These are phyloP conservation scores for Scolopax rusticola DNA, from an alignment of 2,797 vertebrate species.

Conservation along the genomic window DNA sequence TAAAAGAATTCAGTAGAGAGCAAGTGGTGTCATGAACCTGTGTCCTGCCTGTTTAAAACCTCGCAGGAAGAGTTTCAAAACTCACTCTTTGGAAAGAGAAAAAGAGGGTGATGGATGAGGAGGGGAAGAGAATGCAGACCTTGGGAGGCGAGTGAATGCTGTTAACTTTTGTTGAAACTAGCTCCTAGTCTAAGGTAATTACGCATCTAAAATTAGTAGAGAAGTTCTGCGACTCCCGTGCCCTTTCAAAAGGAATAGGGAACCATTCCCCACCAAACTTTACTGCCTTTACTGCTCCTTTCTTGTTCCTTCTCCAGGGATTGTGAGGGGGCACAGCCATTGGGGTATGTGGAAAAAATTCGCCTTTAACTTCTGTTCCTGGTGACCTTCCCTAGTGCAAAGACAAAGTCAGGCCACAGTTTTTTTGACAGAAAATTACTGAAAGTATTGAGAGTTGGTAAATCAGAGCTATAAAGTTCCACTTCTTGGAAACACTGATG, in stretches of 20 bases:
- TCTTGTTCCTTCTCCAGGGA: background rate
- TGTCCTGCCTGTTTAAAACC: background rate
- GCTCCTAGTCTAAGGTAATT: background rate
- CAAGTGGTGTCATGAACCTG: accelerated
- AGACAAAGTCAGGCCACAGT: background rate
- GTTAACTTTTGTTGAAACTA: background rate
- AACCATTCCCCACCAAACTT: background rate
- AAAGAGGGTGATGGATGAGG: background rate
- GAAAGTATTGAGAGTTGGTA: background rate
- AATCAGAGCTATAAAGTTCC: background rate
- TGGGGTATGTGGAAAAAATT: background rate
- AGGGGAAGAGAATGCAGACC: background rate
- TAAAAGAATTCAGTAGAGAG: background rate
- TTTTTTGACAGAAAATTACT: background rate
- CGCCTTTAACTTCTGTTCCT: background rate
- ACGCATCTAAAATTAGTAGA: background rate
- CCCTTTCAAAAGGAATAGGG: background rate
- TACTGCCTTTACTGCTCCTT: background rate
- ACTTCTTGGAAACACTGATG: background rate
- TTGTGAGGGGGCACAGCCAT: background rate
- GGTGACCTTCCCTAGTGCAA: background rate
- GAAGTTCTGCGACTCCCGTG: background rate
- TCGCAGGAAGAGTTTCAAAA: background rate
- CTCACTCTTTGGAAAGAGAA: background rate
- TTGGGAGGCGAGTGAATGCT: background rate